Evolutionary conservation across 2,113 vertebrate species (phyloP).

Genomic region (Thalassoma bifasciatum): DNA sequence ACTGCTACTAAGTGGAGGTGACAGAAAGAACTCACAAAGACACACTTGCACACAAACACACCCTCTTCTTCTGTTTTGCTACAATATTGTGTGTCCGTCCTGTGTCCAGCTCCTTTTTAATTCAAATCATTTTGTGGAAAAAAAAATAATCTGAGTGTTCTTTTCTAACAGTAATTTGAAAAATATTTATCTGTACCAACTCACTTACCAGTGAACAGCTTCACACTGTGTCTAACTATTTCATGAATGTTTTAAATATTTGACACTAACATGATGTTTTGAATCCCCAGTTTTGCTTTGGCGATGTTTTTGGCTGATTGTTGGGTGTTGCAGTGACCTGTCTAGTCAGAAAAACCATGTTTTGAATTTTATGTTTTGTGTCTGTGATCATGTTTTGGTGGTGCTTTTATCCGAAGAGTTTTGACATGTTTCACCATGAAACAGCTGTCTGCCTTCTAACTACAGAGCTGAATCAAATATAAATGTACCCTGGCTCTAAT

Average conservation of each 20-base stretch:
- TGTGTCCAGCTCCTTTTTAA: conserved; percentile 5
- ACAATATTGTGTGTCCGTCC: not conserved
- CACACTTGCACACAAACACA: conserved; percentile 11
- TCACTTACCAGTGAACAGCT: not conserved
- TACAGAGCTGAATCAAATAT: not conserved
- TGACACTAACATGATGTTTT: not conserved
- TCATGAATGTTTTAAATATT: conserved; percentile 14
- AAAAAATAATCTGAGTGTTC: conserved; percentile 9
- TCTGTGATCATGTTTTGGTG: not conserved
- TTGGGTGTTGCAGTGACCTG: not conserved
- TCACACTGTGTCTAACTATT: not conserved
- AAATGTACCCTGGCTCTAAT: not conserved
- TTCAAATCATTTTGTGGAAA: not conserved
- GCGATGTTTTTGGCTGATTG: not conserved
- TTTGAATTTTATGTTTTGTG: not conserved
- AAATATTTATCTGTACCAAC: not conserved
- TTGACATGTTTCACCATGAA: not conserved
- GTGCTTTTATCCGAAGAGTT: not conserved
- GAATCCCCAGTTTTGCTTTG: not conserved
- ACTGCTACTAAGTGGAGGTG: conserved; percentile 74
- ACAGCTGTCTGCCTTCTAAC: not conserved
- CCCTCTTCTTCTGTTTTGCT: conserved; percentile 5
- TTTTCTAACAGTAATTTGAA: not conserved
- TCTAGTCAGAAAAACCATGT: conserved; percentile 3
- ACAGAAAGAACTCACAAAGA: conserved; percentile 58